phyloP scores from a whole-genome alignment of 2,797 vertebrate species.

The Semaprochilodus insignis region DNA sequence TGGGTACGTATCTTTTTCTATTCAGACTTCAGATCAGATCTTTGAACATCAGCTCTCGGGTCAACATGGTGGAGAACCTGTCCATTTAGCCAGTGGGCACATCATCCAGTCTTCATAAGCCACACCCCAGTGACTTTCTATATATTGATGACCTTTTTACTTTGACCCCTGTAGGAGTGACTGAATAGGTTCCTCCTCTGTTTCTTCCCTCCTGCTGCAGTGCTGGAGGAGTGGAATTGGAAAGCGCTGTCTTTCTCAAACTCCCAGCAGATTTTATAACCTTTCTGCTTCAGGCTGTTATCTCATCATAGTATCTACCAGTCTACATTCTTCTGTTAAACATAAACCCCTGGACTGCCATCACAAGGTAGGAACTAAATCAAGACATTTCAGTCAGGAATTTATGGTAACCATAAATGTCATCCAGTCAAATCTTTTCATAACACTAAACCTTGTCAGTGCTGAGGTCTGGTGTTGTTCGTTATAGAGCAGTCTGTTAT shows the following conservation, averaged over 20 bases:
- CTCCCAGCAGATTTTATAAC: background rate
- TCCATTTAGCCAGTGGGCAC: background rate
- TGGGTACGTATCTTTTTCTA: too few species aligned
- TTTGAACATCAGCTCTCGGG: background rate
- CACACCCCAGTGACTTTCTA: background rate
- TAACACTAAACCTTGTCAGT: background rate
- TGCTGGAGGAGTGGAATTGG: constrained; percentile 26
- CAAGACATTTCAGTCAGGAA: background rate
- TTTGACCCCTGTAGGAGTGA: constrained; percentile 26
- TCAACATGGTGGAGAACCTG: constrained; percentile 1
- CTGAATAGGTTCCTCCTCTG: constrained; percentile 6
- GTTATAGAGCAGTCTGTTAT: background rate
- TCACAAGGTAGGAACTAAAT: constrained; percentile 24
- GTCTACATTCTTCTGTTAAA: background rate
- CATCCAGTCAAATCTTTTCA: too few species aligned
- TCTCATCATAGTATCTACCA: constrained; percentile 7
- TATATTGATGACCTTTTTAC: constrained; percentile 24
- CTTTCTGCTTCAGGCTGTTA: constrained; percentile 9
- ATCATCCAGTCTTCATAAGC: background rate
- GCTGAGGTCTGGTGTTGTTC: background rate
- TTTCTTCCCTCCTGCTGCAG: background rate
- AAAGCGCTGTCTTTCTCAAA: constrained; percentile 1
- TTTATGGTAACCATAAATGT: background rate
- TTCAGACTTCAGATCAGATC: background rate
- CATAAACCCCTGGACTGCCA: background rate